These are phyloP conservation scores for Lagopus leucura DNA, from an alignment of 2,113 vertebrate genomes.

Conservation along the genomic window DNA sequence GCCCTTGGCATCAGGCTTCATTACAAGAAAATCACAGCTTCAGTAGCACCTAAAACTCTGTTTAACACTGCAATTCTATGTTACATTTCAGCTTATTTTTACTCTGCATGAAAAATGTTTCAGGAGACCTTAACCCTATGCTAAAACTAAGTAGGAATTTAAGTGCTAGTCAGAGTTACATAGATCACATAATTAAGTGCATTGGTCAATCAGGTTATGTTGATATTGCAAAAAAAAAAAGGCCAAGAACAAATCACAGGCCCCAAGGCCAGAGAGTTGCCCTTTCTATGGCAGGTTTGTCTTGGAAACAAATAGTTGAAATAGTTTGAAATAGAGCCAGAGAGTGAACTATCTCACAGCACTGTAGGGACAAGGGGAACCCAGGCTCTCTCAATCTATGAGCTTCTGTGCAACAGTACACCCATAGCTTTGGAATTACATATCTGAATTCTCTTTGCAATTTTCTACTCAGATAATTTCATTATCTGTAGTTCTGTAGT, in stretches of 20 bases:
- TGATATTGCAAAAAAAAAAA: neutral
- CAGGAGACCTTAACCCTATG: neutral
- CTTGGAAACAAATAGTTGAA: constrained; percentile 52
- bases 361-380: fast-evolving
- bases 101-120: neutral
- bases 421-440: neutral
- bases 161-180: neutral
- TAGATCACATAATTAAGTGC: neutral
- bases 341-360: neutral
- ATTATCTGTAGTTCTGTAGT: too few species aligned
- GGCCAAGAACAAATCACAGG: neutral
- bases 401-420: neutral
- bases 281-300: constrained; percentile 23
- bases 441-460: neutral
- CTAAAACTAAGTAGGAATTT: neutral
- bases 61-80: neutral
- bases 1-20: neutral
- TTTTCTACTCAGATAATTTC: neutral
- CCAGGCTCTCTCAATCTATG: fast-evolving
- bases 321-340: neutral
- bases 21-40: neutral
- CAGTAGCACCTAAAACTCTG: neutral
- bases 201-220: constrained; percentile 8
- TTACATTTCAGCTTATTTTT: neutral
- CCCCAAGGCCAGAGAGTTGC: neutral